Conservation (phyloP, 2,888 invertebrate species). For the Adineta ricciae region DNA sequence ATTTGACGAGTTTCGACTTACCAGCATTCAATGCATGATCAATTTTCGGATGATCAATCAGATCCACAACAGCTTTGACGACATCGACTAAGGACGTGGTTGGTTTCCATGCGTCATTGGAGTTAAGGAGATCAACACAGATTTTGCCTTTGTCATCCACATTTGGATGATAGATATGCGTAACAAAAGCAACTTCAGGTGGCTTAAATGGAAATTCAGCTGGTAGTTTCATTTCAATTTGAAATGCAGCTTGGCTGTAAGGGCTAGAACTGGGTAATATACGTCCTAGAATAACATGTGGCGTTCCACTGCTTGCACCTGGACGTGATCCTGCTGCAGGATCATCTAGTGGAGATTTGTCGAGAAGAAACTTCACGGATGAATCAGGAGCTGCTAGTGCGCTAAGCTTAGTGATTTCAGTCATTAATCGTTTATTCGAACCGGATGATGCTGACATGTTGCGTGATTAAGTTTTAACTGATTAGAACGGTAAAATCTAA, state of each 20-base stretch:
- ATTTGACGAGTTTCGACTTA: background rate
- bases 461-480: background rate
- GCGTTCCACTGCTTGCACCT: background rate
- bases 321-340: background rate
- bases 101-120: too few relatives aligned
- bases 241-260: too few relatives aligned
- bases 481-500: background rate
- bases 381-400: background rate
- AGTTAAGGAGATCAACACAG: too few relatives aligned
- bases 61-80: too few relatives aligned
- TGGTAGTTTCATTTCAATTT: too few relatives aligned
- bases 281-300: too few relatives aligned
- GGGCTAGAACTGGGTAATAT: too few relatives aligned
- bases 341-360: background rate
- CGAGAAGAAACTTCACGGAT: background rate
- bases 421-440: background rate
- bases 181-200: too few relatives aligned
- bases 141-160: too few relatives aligned
- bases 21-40: slow-evolving; percentile 15
- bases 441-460: background rate
- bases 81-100: too few relatives aligned
- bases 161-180: too few relatives aligned
- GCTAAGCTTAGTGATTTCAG: background rate
- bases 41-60: background rate
- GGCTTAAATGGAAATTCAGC: too few relatives aligned